Evolutionary conservation across 2,797 vertebrate species (phyloP).

Genomic region (Apogon hyalosoma): DNA sequence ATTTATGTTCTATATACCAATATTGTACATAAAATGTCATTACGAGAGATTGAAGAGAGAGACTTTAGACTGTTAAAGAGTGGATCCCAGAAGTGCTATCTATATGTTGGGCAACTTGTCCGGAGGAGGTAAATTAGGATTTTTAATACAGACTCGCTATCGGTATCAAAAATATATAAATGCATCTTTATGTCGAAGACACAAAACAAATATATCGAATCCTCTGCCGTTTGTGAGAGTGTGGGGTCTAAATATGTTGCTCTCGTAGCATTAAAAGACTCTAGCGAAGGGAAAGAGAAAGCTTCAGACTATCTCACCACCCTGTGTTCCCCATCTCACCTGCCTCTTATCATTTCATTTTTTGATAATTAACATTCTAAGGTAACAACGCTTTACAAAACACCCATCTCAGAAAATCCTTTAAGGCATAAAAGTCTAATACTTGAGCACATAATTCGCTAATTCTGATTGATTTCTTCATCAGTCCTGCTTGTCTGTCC

Average conservation of each 20-base stretch:
- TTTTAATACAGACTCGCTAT: conserved; percentile 75
- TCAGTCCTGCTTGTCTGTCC: conserved; percentile 57
- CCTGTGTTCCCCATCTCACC: conserved; percentile 33
- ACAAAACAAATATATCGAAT: conserved; percentile 72
- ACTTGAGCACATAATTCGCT: conserved; percentile 7
- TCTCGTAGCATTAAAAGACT: conserved; percentile 28
- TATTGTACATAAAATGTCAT: conserved; percentile 90
- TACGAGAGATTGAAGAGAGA: conserved; percentile 75
- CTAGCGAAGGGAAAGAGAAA: conserved; percentile 32
- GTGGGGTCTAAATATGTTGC: conserved; percentile 37
- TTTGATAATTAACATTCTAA: conserved; percentile 7
- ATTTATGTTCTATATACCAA: conserved; percentile 89
- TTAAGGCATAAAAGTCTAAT: conserved; percentile 28
- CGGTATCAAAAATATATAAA: conserved; percentile 75
- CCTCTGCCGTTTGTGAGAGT: conserved; percentile 51
- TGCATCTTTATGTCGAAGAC: conserved; percentile 77
- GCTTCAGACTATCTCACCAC: conserved; percentile 22
- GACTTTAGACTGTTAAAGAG: conserved; percentile 84
- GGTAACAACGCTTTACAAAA: conserved; percentile 11
- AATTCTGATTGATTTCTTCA: conserved; percentile 17
- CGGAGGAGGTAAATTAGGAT: conserved; percentile 63
- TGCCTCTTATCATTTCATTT: conserved; percentile 7
- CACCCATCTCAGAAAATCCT: conserved; percentile 13
- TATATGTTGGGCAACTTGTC: conserved; percentile 67
- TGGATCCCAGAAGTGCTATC: conserved; percentile 82